These are phyloP conservation scores for Rhopalosiphum nymphaeae DNA, from an alignment of 2,888 invertebrate species.

Conservation along the genomic window DNA sequence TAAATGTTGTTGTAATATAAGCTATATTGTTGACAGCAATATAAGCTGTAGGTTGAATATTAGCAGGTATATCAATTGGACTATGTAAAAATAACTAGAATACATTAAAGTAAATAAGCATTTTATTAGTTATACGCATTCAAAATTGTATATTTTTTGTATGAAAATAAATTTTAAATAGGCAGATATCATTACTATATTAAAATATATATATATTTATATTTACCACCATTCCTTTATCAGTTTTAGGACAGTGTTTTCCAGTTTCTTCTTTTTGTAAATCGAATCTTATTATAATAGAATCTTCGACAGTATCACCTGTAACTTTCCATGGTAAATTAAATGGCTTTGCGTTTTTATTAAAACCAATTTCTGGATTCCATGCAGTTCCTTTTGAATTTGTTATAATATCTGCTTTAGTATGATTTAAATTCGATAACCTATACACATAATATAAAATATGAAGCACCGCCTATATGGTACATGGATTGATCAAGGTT, in stretches of 20 bases:
- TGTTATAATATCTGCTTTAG: conserved; percentile 23
- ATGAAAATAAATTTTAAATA: background rate
- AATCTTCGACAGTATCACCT: conserved; percentile 60
- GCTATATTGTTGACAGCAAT: conserved; percentile 64
- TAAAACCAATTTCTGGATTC: conserved; percentile 61
- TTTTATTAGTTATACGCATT: background rate
- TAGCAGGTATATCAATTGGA: conserved; percentile 69
- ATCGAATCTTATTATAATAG: conserved; percentile 57
- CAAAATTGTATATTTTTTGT: background rate
- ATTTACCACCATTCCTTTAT: conserved; percentile 61
- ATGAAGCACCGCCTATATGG: background rate
- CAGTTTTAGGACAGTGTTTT: conserved; percentile 57
- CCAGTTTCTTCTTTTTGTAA: conserved; percentile 47
- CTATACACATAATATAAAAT: conserved; percentile 15
- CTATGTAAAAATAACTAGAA: conserved; percentile 69
- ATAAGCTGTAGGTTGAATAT: conserved; percentile 64
- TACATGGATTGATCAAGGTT: background rate
- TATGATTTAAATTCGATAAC: conserved; percentile 36
- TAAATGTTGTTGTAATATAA: conserved; percentile 49
- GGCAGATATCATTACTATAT: too few relatives aligned
- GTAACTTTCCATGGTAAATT: conserved; percentile 65
- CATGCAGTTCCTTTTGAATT: conserved; percentile 47
- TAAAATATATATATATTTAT: background rate
- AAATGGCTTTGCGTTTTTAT: conserved; percentile 24
- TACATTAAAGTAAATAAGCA: background rate